These are phyloP conservation scores for Tyrannus savana DNA, from an alignment of 2,113 vertebrate species.

Conservation along the genomic window DNA sequence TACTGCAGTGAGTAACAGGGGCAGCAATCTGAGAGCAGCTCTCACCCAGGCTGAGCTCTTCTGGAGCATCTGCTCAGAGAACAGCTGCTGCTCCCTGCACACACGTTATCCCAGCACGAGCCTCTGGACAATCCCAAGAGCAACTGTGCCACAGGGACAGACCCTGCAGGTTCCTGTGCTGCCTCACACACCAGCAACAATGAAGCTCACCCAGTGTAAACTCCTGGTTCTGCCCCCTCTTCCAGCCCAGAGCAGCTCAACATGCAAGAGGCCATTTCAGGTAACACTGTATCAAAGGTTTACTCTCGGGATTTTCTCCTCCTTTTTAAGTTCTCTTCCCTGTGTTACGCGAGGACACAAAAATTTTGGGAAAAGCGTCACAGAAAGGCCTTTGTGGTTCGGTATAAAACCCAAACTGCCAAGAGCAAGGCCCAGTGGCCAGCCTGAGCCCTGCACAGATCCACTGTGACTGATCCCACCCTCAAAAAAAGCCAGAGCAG, in stretches of 20 bases:
- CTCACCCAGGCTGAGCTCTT: not conserved
- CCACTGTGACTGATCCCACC: not conserved
- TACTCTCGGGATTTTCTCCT: not conserved
- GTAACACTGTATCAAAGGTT: not conserved
- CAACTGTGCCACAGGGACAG: fast-evolving
- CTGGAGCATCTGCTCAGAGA: not conserved
- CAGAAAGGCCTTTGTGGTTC: fast-evolving
- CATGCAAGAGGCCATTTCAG: not conserved
- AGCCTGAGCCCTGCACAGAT: not conserved
- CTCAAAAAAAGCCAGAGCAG: not conserved
- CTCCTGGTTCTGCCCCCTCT: not conserved
- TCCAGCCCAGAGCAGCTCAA: not conserved
- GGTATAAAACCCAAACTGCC: not conserved
- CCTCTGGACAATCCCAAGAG: not conserved
- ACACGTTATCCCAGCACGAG: fast-evolving
- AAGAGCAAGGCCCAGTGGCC: not conserved
- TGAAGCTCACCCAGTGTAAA: fast-evolving
- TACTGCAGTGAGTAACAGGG: not conserved
- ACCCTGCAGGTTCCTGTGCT: fast-evolving
- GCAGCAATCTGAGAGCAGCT: not conserved
- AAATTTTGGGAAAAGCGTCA: not conserved
- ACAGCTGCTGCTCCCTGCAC: not conserved
- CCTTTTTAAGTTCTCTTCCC: not conserved
- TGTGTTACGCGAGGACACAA: not conserved
- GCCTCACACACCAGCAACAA: fast-evolving